Evolutionary conservation across 2,888 invertebrate species (phyloP), one percentile per base, ranked within the genome.

Genomic region (Sepiola atlantica): DNA sequence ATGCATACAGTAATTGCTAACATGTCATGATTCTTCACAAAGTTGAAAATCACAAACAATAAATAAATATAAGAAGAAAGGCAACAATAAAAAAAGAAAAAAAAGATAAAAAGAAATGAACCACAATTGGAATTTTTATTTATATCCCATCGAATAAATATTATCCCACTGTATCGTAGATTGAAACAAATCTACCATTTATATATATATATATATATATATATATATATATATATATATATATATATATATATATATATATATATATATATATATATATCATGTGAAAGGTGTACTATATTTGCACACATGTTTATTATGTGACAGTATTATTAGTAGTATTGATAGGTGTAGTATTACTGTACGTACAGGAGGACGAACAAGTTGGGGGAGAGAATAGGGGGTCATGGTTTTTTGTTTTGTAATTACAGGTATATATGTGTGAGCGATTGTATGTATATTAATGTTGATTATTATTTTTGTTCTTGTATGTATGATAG

Each of bases 61-160:
- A 61, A 57, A 57, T 1, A 20, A 57, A 61, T 8, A 21, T 61
- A 28, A 61, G 61, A 21, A 24, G 21, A 61, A 8, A 45, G 45
- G 45, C 45, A 45, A 45, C 45, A 55, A 61, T 10, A 61, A 61
- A 61, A 0, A 20, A 57, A 57, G 6, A 20, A 21, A 24, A 57
- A 24, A 21, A 61, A 61, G 45, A 45, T 45, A 61, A 61, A 28
- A 61, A 61, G 61, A 61, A 61, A 61, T 61, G 61, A 61, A 61
- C 61, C 61, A 61, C 61, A 61, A 61, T 61, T 61, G 61, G 61
- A 61, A 61, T 61, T 61, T 61, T 61, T 61, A 61, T 61, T 61
- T 61, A 61, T 61, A 61, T 61, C 28, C 24, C 61, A 28, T 61
- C 61, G 61, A 61, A 61, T 61, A 61, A 61, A 61, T 61, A 61